These are phyloP conservation scores for Forbesichthys papilliferus DNA, from an alignment of 2,113 vertebrate species.

Conservation along the genomic window DNA sequence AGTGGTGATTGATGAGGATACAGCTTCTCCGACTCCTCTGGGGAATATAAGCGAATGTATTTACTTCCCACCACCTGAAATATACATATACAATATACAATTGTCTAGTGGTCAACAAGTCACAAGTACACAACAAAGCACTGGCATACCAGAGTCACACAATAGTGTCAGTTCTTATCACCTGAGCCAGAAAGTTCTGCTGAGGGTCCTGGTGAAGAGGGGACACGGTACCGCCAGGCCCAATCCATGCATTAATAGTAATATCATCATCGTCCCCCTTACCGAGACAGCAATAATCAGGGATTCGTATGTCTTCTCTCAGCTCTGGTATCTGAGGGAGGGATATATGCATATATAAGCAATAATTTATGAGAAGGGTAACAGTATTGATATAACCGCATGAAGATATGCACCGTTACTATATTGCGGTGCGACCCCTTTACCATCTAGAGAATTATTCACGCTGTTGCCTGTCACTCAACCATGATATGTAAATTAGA, in stretches of 20 bases:
- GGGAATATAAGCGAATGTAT: constrained; percentile 88
- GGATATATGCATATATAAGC: background rate
- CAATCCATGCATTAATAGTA: constrained; percentile 95
- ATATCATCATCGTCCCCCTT: constrained; percentile 89
- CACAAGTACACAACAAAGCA: constrained; percentile 8
- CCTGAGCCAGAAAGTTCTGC: constrained; percentile 94
- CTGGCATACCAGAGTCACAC: constrained; percentile 16
- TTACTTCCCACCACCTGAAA: constrained; percentile 90
- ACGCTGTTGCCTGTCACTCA: too few species aligned
- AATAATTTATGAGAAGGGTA: too few species aligned
- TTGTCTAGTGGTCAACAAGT: constrained; percentile 23
- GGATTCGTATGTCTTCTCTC: constrained; percentile 88
- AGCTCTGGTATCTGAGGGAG: constrained; percentile 87
- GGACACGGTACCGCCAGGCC: constrained; percentile 88
- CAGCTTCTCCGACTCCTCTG: constrained; percentile 82
- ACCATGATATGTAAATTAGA: too few species aligned
- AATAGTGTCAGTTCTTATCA: constrained; percentile 36
- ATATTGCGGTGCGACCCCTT: too few species aligned
- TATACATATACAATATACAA: constrained; percentile 18
- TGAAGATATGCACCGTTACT: too few species aligned
- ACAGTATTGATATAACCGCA: too few species aligned
- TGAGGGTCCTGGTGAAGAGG: constrained; percentile 97
- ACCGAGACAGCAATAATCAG: constrained; percentile 95
- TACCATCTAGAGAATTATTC: too few species aligned
- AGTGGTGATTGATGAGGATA: constrained; percentile 89